These are phyloP conservation scores for Cremastinae sp. DNA, from an alignment of 2,888 invertebrate genomes.

Conservation along the genomic window DNA sequence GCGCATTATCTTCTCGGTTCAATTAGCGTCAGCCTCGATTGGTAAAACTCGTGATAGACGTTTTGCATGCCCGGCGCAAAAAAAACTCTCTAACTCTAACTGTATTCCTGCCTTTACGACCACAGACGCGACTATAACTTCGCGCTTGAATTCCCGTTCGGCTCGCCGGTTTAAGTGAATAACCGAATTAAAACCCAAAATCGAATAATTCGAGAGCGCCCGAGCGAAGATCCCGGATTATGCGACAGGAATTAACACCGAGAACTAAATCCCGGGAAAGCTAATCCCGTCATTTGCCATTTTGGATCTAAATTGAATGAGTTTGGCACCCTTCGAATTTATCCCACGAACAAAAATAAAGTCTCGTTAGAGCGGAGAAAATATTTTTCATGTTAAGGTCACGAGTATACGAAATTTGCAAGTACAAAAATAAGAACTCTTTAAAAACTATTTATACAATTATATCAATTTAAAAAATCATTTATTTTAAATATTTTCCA, in stretches of 20 bases:
- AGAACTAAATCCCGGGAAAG: constrained; percentile 3
- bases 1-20: constrained; percentile 69
- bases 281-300: background rate
- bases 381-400: too few species aligned
- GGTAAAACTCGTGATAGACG: constrained; percentile 57
- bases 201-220: constrained; percentile 31
- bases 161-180: constrained; percentile 38
- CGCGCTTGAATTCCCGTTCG: background rate
- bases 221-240: constrained; percentile 11
- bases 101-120: background rate
- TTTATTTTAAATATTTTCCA: background rate
- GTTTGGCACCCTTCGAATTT: background rate
- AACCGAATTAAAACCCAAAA: constrained; percentile 50
- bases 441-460: too few species aligned
- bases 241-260: constrained; percentile 38
- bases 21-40: constrained; percentile 71
- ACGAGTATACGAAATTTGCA: too few species aligned
- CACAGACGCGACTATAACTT: constrained; percentile 6
- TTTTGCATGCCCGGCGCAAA: constrained; percentile 24
- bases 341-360: too few species aligned
- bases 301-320: constrained; percentile 1
- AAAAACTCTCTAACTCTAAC: background rate
- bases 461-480: too few species aligned
- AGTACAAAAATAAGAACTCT: too few species aligned
- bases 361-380: too few species aligned